Conservation (phyloP, 2,797 vertebrate genomes). For the Myripristis murdjan region DNA sequence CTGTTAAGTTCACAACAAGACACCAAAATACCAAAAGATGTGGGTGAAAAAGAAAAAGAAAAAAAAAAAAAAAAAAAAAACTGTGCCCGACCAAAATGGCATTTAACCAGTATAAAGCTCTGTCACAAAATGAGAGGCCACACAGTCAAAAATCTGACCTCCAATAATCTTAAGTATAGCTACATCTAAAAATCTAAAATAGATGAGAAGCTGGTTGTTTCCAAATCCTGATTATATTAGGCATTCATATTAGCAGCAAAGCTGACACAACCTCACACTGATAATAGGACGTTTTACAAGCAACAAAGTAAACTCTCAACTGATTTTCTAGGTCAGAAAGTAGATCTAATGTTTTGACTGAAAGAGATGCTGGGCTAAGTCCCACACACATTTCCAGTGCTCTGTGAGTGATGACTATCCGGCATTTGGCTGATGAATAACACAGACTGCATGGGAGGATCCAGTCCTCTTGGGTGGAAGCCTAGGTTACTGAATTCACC, state of each 20-base stretch:
- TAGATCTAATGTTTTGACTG: slow-evolving; percentile 61
- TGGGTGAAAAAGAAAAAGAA: no score
- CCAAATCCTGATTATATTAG: slow-evolving; percentile 12
- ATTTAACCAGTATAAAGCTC: no score
- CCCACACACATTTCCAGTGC: slow-evolving; percentile 44
- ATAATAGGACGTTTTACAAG: slow-evolving; percentile 52
- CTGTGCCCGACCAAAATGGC: no score
- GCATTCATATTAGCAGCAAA: slow-evolving; percentile 3
- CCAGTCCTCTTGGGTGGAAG: slow-evolving; percentile 50
- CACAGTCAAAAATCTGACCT: neutral
- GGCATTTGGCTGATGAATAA: slow-evolving; percentile 71
- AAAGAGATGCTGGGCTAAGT: slow-evolving; percentile 39
- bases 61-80: no score
- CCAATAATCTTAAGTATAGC: neutral
- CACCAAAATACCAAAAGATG: no score
- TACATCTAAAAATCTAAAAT: slow-evolving; percentile 11
- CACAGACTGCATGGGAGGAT: slow-evolving; percentile 60
- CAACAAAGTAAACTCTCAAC: slow-evolving; percentile 49
- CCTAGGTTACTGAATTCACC: slow-evolving; percentile 55
- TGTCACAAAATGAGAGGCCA: neutral
- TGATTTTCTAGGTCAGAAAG: slow-evolving; percentile 68
- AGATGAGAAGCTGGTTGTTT: slow-evolving; percentile 21
- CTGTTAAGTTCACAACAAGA: no score
- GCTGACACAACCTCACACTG: slow-evolving; percentile 34
- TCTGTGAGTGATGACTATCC: slow-evolving; percentile 66